These are phyloP conservation scores for Calcarius lapponicus DNA, from an alignment of 2,797 vertebrate genomes.

Conservation along the genomic window DNA sequence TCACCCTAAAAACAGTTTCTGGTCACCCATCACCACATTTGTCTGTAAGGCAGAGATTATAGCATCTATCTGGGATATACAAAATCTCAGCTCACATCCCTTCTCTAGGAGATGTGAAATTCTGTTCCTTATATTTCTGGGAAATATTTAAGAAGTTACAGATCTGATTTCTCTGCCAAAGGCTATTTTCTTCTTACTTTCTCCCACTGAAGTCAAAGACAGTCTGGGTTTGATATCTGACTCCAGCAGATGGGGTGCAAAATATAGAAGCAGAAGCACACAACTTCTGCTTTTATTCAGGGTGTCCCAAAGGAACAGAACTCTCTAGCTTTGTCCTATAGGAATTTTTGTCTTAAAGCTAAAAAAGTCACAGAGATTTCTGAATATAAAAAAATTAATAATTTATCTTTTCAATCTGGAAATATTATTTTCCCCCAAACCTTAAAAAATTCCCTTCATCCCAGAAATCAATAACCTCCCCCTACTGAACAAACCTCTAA, in stretches of 20 bases:
- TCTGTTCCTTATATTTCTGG: neutral
- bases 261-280: neutral
- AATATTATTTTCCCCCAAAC: neutral
- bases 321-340: neutral
- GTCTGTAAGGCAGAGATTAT: neutral
- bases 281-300: neutral
- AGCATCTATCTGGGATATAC: neutral
- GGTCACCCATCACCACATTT: neutral
- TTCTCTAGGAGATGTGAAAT: neutral
- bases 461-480: neutral
- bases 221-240: neutral
- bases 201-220: neutral
- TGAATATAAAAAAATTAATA: neutral
- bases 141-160: slow-evolving; percentile 3
- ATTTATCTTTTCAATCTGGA: neutral
- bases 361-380: neutral
- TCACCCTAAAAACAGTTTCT: neutral
- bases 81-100: neutral
- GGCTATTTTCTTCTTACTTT: neutral
- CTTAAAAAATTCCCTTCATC: neutral
- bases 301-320: neutral
- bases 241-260: neutral
- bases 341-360: neutral
- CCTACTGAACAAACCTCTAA: neutral
- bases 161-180: neutral